These are phyloP conservation scores for Chitala chitala DNA, from an alignment of 2,113 vertebrate species.

Conservation along the genomic window DNA sequence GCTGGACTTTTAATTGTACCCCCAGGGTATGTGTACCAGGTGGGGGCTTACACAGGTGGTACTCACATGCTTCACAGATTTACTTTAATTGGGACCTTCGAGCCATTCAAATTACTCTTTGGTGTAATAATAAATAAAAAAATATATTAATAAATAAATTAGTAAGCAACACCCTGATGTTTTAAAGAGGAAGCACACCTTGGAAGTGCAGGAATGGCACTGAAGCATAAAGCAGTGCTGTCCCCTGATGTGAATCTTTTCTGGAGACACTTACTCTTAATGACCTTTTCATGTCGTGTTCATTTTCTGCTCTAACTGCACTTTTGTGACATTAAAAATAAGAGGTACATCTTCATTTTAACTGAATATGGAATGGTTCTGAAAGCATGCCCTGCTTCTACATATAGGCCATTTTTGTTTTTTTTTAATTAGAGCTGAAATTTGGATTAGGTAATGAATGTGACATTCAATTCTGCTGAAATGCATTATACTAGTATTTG, in stretches of 20 bases:
- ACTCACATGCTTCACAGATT: conserved; percentile 28
- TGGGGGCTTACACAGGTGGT: conserved; percentile 31
- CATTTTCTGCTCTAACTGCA: neutral
- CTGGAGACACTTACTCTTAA: neutral
- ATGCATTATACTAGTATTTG: neutral
- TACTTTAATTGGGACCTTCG: conserved; percentile 31
- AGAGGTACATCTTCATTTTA: conserved; percentile 1
- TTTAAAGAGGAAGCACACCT: neutral
- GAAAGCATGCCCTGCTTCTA: conserved; percentile 13
- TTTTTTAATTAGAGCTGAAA: conserved; percentile 12
- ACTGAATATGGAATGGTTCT: conserved; percentile 1
- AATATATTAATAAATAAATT: too few species aligned
- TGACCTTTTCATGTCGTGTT: neutral
- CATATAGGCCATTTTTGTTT: too few species aligned
- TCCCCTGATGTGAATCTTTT: neutral
- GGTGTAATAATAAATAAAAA: too few species aligned
- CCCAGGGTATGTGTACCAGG: neutral
- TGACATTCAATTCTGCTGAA: conserved; percentile 10
- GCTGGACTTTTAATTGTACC: conserved; percentile 28
- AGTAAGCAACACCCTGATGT: neutral
- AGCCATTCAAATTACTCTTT: neutral
- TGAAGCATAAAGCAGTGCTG: neutral
- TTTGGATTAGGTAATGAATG: neutral
- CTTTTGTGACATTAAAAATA: conserved; percentile 12
- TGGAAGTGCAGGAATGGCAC: neutral